Evolutionary conservation across 2,797 vertebrate species (phyloP).

Genomic region (Cyclura pinguis): DNA sequence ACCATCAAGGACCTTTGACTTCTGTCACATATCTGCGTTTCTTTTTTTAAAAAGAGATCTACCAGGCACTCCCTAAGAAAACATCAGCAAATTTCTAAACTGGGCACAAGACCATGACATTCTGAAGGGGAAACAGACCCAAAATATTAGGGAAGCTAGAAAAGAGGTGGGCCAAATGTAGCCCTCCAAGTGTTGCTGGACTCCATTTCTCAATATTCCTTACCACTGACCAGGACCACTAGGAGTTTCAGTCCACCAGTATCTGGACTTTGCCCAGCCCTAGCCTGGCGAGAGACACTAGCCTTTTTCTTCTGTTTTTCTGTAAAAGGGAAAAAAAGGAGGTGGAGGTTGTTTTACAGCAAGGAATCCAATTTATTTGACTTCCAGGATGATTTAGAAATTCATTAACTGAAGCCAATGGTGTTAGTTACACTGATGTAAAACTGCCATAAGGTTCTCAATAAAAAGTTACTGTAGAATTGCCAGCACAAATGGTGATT

Average conservation of each 20-base stretch:
- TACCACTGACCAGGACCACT: too few relatives aligned
- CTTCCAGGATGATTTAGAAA: constrained; percentile 32
- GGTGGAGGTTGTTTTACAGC: background rate
- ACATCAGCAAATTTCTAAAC: background rate
- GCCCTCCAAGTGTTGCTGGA: too few relatives aligned
- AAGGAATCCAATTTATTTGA: constrained; percentile 15
- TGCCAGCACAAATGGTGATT: constrained; percentile 21
- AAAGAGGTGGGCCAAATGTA: too few relatives aligned
- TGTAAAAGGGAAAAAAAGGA: background rate
- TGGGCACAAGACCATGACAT: background rate
- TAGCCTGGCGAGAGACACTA: background rate
- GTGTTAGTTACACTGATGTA: constrained; percentile 19
- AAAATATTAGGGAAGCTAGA: background rate
- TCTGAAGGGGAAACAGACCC: too few relatives aligned
- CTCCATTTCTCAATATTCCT: too few relatives aligned
- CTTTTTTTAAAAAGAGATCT: background rate
- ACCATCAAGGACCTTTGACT: background rate
- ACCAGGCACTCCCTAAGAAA: background rate
- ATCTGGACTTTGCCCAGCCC: background rate
- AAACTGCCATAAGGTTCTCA: constrained; percentile 5
- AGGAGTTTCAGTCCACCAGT: too few relatives aligned
- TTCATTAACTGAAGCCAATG: constrained; percentile 26
- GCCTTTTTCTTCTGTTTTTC: background rate
- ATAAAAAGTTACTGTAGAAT: constrained; percentile 13
- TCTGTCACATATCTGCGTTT: background rate